These are phyloP conservation scores for Tyrannus savana DNA, from an alignment of 2,113 vertebrate species.

Conservation along the genomic window DNA sequence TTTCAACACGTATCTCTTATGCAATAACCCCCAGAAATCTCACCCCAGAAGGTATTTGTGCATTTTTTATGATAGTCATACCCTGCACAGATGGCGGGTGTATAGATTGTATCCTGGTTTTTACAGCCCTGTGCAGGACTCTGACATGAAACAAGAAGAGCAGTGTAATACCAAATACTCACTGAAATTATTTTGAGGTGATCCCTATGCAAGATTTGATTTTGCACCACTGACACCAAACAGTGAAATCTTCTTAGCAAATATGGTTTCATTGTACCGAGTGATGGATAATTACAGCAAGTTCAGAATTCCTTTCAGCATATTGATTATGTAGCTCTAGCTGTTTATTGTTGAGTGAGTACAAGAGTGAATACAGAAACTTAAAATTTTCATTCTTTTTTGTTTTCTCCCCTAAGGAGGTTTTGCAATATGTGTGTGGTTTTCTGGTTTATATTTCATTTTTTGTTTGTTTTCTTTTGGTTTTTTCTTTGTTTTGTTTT, in stretches of 20 bases:
- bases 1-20: not conserved
- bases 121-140: not conserved
- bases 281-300: not conserved
- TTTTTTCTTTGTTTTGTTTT: not conserved
- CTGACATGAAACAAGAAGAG: not conserved
- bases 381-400: too few relatives aligned
- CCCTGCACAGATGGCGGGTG: not conserved
- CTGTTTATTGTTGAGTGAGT: not conserved
- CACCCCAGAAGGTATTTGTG: constrained; percentile 25
- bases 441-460: not conserved
- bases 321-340: not conserved
- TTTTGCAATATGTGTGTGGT: not conserved
- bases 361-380: too few relatives aligned
- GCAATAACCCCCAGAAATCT: not conserved
- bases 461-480: not conserved
- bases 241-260: not conserved
- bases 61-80: not conserved
- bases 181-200: not conserved
- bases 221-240: not conserved
- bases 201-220: not conserved
- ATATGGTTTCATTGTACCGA: not conserved
- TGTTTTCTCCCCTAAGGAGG: not conserved
- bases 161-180: not conserved
- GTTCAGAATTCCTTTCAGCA: not conserved
- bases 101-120: not conserved